Evolutionary conservation across 2,888 invertebrate genomes (phyloP), one percentile per base, ranked within the genome.

Genomic region (Pachycephus smyrnensis): DNA sequence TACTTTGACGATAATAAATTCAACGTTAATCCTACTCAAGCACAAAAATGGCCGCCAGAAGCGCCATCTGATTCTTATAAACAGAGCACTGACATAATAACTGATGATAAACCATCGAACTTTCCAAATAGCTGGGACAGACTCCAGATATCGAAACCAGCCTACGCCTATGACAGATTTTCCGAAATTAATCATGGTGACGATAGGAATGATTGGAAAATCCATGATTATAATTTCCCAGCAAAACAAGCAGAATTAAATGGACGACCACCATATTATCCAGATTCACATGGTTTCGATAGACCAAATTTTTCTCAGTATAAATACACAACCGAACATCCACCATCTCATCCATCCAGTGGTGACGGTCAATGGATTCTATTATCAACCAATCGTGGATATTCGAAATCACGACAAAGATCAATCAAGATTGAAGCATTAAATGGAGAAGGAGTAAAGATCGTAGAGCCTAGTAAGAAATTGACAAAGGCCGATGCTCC

Each of bases 281-380:
- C 76, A 73, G 30, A 36, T 75, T 35, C 69, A 6, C 69, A 32
- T 33, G 37, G 31, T 37, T 23, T 84, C 79, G 88, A 86, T 11
- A 81, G 89, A 23, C 90, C 91, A 6, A 83, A 86, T 12, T 92
- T 93, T 75, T 93, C 94, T 69, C 92, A 93, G 32, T 93, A 93
- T 82, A 88, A 90, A 31, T 91, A 91, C 80, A 84, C 86, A 4
- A 79, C 84, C 35, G 88, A 86, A 76, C 93, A 94, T 86, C 93
- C 94, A 0, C 90, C 92, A 4, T 93, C 93, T 3, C 93, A 95
- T 88, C 95, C 95, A 0, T 92, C 94, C 0, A 93, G 93, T 80
- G 95, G 95, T 1, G 95, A 96, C 80, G 96, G 96, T 0, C 95
- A 96, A 84, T 96, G 96, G 96, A 94, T 96, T 3, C 91, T 96